A percentile compares a stretch with the other conserved stretches of the same genome.
These are phyloP conservation scores for Campoplex nolae DNA, from an alignment of 2,888 invertebrate genomes.

Conservation along the genomic window DNA sequence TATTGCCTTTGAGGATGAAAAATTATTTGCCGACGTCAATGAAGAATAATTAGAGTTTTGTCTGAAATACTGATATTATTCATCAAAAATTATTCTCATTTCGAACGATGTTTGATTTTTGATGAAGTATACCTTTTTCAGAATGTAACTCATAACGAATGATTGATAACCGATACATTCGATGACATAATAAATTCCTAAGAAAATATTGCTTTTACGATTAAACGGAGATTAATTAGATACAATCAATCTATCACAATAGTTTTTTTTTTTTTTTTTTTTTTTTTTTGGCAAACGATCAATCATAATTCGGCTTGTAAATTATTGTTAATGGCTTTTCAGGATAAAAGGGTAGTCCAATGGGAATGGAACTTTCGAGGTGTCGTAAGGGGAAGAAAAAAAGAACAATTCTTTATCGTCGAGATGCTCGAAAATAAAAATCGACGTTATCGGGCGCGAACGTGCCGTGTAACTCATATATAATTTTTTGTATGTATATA, in stretches of 20 bases:
- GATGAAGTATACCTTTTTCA: not conserved
- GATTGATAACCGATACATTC: conserved; percentile 19
- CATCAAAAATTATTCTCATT: not conserved
- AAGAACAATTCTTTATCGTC: conserved; percentile 34
- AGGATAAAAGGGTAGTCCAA: not conserved
- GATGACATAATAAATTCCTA: not conserved
- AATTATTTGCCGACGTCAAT: not conserved
- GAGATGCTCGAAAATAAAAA: conserved; percentile 13
- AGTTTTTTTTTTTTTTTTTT: too few species aligned
- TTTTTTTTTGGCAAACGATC: not conserved
- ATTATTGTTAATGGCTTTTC: conserved; percentile 19
- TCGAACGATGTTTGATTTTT: not conserved
- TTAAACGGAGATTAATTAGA: conserved; percentile 1
- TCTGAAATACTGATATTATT: not conserved
- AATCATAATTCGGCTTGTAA: conserved; percentile 32
- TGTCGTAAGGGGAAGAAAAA: not conserved
- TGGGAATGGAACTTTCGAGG: not conserved
- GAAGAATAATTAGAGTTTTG: not conserved
- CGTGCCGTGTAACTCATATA: conserved; percentile 25
- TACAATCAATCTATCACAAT: not conserved
- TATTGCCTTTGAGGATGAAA: too few species aligned
- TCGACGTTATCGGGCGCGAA: conserved; percentile 38
- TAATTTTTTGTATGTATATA: conserved; percentile 13
- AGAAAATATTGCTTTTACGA: not conserved
- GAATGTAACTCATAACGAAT: conserved; percentile 4